phyloP scores from a whole-genome alignment of 2,888 invertebrate genomes.

The Amaurobius ferox region DNA sequence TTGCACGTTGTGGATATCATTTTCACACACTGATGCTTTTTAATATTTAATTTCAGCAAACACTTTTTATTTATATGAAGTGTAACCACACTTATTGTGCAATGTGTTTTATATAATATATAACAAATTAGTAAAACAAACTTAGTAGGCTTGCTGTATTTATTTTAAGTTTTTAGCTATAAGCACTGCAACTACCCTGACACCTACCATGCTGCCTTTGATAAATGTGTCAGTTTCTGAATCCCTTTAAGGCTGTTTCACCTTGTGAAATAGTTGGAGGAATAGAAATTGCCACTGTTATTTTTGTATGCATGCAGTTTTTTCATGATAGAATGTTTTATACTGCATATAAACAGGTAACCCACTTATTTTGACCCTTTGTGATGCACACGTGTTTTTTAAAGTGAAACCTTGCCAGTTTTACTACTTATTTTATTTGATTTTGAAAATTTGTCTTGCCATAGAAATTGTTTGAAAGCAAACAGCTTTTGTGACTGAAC shows the following conservation, averaged over 20 bases:
- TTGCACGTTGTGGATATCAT: slow-evolving; percentile 46
- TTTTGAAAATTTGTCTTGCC: slow-evolving; percentile 28
- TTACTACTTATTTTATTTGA: slow-evolving; percentile 53
- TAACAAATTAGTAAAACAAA: slow-evolving; percentile 9
- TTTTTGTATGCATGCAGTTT: slow-evolving; percentile 37
- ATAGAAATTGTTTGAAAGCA: slow-evolving; percentile 44
- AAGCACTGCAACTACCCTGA: slow-evolving; percentile 10
- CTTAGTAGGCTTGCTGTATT: slow-evolving; percentile 10
- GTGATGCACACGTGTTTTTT: slow-evolving; percentile 48
- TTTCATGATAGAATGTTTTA: slow-evolving; percentile 8
- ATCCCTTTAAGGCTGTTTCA: neutral
- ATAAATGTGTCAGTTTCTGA: neutral
- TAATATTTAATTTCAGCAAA: neutral
- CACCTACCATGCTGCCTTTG: neutral
- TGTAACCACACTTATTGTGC: neutral
- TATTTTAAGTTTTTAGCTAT: slow-evolving; percentile 15
- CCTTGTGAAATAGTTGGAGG: neutral
- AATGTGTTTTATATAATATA: slow-evolving; percentile 9
- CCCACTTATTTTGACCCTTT: slow-evolving; percentile 52
- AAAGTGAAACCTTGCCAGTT: slow-evolving; percentile 41
- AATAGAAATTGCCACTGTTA: neutral
- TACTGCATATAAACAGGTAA: slow-evolving; percentile 38
- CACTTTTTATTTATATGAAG: neutral
- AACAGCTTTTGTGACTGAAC: slow-evolving; percentile 61
- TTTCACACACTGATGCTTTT: slow-evolving; percentile 18